Base-by-base conservation (phyloP, 2,797 vertebrate species). In the Syngnathus acus region DNA sequence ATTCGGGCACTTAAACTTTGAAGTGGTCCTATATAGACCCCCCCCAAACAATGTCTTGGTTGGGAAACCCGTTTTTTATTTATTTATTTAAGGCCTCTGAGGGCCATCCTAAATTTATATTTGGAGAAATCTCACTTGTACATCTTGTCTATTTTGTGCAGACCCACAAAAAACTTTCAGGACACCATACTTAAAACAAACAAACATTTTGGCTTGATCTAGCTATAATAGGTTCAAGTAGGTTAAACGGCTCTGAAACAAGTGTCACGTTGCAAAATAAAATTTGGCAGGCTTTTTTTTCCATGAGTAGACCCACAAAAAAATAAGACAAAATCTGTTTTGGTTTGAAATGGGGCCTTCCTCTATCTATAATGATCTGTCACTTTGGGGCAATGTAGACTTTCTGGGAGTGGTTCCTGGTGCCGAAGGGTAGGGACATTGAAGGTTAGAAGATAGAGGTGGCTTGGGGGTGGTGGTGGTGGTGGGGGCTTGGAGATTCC, bases 351-450 rank as follows among this genome's bases (percentile, higher is more conserved):
- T 17, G 16, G 6, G n/a, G 3, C 19, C 32, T 58, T 23, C 58
- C 55, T 13, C 32, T 65, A 62, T 38, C 40, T 19, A 19, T 9
- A 45, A 72, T 39, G 51, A 68, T 74, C 71, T 61, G 26, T 76
- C 72, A 78, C 81, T 81, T 48, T 1, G 14, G 67, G 78, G 81
- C 79, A 72, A 65, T 78, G 76, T 76, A 69, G 72, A 85, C 86
- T 89, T 88, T 89, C 88, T 81, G 84, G 88, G 88, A 86, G 88
- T 88, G 85, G 79, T 80, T 76, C 69, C 74, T 71, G 58, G 66
- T 70, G 65, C 26, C 65, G 62, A 54, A 37, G 21, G 11, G 38
- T n/a, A 55, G 62, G 67, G 68, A 47, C 17, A 17, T 47, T 47
- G 45, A 16, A 1, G 45, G 45, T 32, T 47, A 16, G 45, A 47